Evolutionary conservation across 2,113 vertebrate species (phyloP), one percentile per base, ranked within the genome.

Genomic region (Etheostoma cragini): DNA sequence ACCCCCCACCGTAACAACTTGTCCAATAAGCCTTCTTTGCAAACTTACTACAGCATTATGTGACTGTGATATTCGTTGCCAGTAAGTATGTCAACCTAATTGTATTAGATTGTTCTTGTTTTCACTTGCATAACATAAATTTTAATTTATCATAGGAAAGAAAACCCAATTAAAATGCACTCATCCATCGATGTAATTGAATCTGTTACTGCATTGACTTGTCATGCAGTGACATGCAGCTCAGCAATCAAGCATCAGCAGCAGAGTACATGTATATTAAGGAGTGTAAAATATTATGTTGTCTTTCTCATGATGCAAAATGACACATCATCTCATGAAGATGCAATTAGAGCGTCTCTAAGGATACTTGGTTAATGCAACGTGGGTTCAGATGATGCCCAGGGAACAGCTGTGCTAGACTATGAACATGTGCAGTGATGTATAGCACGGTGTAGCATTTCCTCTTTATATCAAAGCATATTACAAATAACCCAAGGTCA

Each of bases 401-500:
- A 24, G 46, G n/a, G 53, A 64, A 78, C 61, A 53, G 56, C 56
- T 64, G 79, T 67, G 62, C 33, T 14, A 33, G 14, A 67, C 14
- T 54, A 58, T 66, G 33, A 76, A 79, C 42, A 11, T 42, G 38
- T 42, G 38, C 8, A 62, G 57, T 17, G 45, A 58, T 71, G 52
- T 75, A 56, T 30, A 72, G 50, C 58, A 17, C 30, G 38, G 63
- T 69, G 8, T 74, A 13, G 49, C 46, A 66, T 71, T 79, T 68
- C 72, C 64, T 68, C 60, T 77, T 65, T 35, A 77, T 85, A 85
- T 63, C 53, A 52, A 81, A 60, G 72, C 68, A 84, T 10, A 42
- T 3, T 42, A 42, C 33, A 35, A 6, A 35, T 35, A 35, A 35
- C 33, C 33, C 5, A 35, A 6, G 33, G 33, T 35, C 33, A 35